Conservation (phyloP, 2,888 invertebrate genomes). For the Petrophora chlorosata region DNA sequence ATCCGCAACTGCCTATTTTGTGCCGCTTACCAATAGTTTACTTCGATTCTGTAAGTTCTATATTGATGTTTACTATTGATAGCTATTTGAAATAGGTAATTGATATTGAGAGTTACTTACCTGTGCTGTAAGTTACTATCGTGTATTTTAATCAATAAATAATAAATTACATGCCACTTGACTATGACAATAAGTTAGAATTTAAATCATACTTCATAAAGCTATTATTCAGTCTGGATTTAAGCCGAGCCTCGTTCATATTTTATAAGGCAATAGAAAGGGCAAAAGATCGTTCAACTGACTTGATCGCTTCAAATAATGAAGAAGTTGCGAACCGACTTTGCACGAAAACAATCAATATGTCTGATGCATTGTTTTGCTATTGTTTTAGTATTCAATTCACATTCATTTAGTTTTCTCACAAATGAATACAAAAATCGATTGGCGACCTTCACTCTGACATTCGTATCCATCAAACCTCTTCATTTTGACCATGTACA, state of each 20-base stretch:
- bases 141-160: too few relatives aligned
- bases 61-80: background rate
- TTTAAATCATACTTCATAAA: constrained; percentile 10
- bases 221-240: constrained; percentile 10
- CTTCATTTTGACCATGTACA: constrained; percentile 56
- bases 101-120: too few relatives aligned
- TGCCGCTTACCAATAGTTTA: constrained; percentile 7
- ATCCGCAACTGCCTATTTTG: constrained; percentile 26
- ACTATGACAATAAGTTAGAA: background rate
- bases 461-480: constrained; percentile 62
- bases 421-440: constrained; percentile 45
- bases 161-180: too few relatives aligned
- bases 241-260: constrained; percentile 4
- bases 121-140: too few relatives aligned
- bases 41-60: background rate
- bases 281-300: constrained; percentile 16
- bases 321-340: background rate
- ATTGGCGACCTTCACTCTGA: constrained; percentile 61
- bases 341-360: constrained; percentile 5
- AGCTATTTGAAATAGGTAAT: background rate
- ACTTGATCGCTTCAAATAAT: constrained; percentile 6
- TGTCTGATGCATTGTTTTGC: constrained; percentile 3
- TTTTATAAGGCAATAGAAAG: constrained; percentile 15
- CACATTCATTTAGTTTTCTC: constrained; percentile 34
- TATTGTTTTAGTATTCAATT: constrained; percentile 38